Conservation (phyloP, 2,113 vertebrate genomes). For the Corydoras maculifer region DNA sequence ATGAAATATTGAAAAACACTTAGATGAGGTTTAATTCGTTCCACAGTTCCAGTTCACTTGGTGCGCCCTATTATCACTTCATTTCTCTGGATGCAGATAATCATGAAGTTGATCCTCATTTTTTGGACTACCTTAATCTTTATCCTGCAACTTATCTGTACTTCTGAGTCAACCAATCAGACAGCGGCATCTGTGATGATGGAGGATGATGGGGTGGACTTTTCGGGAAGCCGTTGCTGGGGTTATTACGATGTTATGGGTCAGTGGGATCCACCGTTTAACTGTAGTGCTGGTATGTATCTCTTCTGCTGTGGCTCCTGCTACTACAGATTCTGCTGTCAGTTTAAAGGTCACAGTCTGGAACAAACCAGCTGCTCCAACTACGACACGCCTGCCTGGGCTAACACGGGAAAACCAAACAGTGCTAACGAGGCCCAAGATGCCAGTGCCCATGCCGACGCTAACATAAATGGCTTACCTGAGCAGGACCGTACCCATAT, state of each 20-base stretch:
- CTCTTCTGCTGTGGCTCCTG: conserved; percentile 95
- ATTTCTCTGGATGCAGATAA: background rate
- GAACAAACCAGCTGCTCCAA: conserved; percentile 88
- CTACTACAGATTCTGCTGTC: conserved; percentile 96
- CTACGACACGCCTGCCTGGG: conserved; percentile 87
- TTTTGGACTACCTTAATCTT: conserved; percentile 45
- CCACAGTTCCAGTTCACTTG: no score
- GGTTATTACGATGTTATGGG: conserved; percentile 98
- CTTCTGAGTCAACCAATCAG: conserved; percentile 54
- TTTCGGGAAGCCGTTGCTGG: conserved; percentile 74
- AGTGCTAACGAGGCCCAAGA: conserved; percentile 64
- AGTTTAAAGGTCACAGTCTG: conserved; percentile 81
- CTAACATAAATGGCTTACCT: conserved; percentile 43
- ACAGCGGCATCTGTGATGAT: conserved; percentile 63
- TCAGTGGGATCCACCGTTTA: conserved; percentile 96
- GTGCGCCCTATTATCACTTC: no score
- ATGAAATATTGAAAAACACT: no score
- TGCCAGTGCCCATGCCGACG: background rate
- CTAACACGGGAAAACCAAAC: conserved; percentile 74
- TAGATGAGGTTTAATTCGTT: no score
- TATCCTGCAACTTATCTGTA: conserved; percentile 52
- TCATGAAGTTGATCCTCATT: conserved; percentile 25
- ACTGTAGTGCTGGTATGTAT: conserved; percentile 88
- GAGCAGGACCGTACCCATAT: conserved; percentile 82
- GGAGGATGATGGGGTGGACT: conserved; percentile 48